Conservation (phyloP, 2,113 vertebrate genomes). For the Hydrolagus affinis region DNA sequence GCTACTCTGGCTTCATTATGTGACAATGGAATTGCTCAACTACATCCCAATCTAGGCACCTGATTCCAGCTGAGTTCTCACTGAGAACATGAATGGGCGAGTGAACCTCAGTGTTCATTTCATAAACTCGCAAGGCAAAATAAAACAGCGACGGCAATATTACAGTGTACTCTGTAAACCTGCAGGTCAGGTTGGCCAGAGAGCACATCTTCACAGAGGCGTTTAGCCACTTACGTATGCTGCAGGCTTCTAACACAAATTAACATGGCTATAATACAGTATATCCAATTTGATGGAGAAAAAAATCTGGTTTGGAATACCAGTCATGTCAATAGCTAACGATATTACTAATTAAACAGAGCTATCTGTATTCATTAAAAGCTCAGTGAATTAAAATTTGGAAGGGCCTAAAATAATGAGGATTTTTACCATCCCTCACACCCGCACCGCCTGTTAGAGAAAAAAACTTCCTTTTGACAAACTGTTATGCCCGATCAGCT, state of each 20-base stretch:
- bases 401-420: neutral
- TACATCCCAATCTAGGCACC: neutral
- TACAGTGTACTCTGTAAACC: neutral
- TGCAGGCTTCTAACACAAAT: neutral
- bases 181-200: neutral
- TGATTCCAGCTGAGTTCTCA: neutral
- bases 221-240: too few species aligned
- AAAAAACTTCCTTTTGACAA: neutral
- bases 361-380: neutral
- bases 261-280: neutral
- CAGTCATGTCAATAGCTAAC: neutral
- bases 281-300: neutral
- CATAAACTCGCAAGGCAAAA: neutral
- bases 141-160: neutral
- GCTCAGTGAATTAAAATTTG: neutral
- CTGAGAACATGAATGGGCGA: too few species aligned
- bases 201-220: neutral
- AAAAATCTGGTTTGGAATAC: neutral
- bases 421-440: neutral
- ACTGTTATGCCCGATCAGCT: neutral
- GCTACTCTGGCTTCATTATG: neutral
- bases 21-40: neutral
- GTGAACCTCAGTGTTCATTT: neutral
- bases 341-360: constrained; percentile 13
- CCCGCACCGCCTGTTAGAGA: too few species aligned